Percentiles rank a stretch among this genome's conserved stretches.
Evolutionary conservation across 2,797 vertebrate genomes (phyloP).

Genomic region (Mycteria americana): DNA sequence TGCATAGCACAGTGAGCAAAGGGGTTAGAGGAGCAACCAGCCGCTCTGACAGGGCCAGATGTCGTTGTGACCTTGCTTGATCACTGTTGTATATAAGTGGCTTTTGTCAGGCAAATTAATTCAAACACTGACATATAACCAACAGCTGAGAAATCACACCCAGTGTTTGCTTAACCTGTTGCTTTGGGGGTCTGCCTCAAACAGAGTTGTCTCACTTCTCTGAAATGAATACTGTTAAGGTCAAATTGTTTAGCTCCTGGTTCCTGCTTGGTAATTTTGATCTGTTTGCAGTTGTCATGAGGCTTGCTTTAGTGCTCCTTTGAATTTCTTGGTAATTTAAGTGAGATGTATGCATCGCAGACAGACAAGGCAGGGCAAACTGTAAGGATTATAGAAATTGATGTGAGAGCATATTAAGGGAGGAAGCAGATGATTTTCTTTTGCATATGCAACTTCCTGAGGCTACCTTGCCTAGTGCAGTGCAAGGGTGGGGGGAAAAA

Average conservation of each 20-base stretch:
- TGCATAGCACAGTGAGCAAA: not conserved
- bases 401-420: not conserved
- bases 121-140: not conserved
- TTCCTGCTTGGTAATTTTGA: not conserved
- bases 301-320: not conserved
- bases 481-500: not conserved
- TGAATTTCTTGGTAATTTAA: not conserved
- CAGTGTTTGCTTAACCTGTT: slow-evolving; percentile 26
- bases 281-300: not conserved
- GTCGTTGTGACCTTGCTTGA: slow-evolving; percentile 30
- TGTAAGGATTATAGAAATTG: not conserved
- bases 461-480: not conserved
- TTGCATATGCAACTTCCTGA: not conserved
- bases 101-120: not conserved
- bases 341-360: not conserved
- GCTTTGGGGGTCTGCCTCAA: not conserved
- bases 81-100: not conserved
- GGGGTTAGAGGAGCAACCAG: not conserved
- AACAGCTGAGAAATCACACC: slow-evolving; percentile 4
- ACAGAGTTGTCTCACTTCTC: not conserved
- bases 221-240: not conserved
- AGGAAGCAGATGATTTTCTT: not conserved
- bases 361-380: not conserved
- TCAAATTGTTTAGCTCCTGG: not conserved
- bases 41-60: not conserved